phyloP scores from a whole-genome alignment of 2,888 invertebrate species.

The Drosophila nigricruria region DNA sequence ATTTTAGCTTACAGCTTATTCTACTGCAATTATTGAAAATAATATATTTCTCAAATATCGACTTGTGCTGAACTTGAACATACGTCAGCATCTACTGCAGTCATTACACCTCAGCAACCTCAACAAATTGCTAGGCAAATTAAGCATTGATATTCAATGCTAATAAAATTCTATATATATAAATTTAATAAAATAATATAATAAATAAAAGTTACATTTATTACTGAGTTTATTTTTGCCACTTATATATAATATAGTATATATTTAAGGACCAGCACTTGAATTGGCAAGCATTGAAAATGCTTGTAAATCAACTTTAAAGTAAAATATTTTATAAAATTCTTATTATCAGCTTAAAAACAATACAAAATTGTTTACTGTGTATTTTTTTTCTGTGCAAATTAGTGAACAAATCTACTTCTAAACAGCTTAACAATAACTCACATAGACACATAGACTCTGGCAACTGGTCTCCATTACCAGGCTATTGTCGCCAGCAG shows the following conservation, averaged over 20 bases:
- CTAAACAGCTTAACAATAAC: constrained; percentile 34
- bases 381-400: constrained; percentile 3
- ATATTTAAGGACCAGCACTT: neutral
- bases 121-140: neutral
- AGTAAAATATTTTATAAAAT: neutral
- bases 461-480: constrained; percentile 25
- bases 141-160: neutral
- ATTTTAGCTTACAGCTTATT: neutral
- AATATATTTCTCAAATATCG: neutral
- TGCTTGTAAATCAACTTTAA: neutral
- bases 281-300: neutral
- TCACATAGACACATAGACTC: constrained; percentile 20
- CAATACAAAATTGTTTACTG: neutral
- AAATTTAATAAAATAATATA: neutral
- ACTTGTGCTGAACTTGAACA: neutral
- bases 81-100: neutral
- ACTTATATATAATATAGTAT: no score
- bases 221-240: no score
- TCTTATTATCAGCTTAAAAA: neutral
- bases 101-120: neutral
- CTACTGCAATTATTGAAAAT: neutral
- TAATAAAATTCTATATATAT: neutral
- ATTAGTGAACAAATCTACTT: constrained; percentile 52
- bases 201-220: no score
- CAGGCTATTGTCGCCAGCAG: constrained; percentile 6